Percentiles rank a stretch among this genome's conserved stretches.
Evolutionary conservation across 1,140 invertebrate species (phyloP).

Genomic region (Sycobia sp.): DNA sequence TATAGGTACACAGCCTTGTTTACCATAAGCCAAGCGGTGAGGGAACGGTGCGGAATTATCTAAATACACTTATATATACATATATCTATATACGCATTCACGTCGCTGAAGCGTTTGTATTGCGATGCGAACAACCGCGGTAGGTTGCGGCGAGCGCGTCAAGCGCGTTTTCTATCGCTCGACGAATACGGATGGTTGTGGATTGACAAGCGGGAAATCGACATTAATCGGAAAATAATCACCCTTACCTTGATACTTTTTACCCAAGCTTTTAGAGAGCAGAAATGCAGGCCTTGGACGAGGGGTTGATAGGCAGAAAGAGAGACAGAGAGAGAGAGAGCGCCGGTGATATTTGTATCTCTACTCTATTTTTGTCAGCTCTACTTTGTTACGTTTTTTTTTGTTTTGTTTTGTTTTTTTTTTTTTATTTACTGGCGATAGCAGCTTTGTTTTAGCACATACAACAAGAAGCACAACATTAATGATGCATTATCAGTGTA

Average conservation of each 20-base stretch:
- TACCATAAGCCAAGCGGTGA: too few relatives aligned
- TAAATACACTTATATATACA: background rate
- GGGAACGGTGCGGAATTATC: too few relatives aligned
- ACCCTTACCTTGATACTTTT: constrained; percentile 35
- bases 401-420: constrained; percentile 4
- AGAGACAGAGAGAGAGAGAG: constrained; percentile 17
- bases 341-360: constrained; percentile 10
- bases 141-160: too few relatives aligned
- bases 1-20: too few relatives aligned
- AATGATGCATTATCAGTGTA: too few relatives aligned
- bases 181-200: too few relatives aligned
- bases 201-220: too few relatives aligned
- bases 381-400: background rate
- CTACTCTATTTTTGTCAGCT: background rate
- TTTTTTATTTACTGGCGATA: constrained; percentile 5
- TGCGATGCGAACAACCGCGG: background rate
- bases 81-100: background rate
- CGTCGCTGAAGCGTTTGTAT: too few relatives aligned
- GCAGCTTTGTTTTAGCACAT: background rate
- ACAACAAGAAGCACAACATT: background rate
- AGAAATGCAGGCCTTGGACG: constrained; percentile 26
- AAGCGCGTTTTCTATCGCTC: too few relatives aligned
- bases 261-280: constrained; percentile 31
- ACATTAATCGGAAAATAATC: constrained; percentile 28
- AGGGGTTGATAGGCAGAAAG: too few relatives aligned